Base-by-base conservation (phyloP, 2,113 vertebrate species). In the Amphiprion ocellaris region DNA sequence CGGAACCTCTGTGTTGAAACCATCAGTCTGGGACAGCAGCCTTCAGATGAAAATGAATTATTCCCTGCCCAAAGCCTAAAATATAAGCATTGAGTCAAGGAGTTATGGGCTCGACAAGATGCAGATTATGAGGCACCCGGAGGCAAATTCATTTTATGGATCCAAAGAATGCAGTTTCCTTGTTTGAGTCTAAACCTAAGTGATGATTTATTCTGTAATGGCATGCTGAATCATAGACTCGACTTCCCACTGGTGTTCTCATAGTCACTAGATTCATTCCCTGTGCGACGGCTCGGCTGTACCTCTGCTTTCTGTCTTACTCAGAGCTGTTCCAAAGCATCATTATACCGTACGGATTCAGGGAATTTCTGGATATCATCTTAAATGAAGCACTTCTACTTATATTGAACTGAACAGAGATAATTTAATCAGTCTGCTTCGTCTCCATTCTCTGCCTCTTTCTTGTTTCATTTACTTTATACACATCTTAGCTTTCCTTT, bases 181-280 rank as follows among this genome's bases (percentile, higher is more conserved):
- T 65, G 52, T 69, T 55, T 61, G 44, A 84, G 61, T 63, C 75
- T 52, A 58, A 78, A 47, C 63, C 26, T 28, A 41, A 23, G 53
- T 46, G 77, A 65, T 74, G 77, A 90, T 71, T 63, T 85, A 79
- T 62, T 77, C 66, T 63, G 37, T 60, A 46, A 69, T 71, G 69
- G 61, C 60, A 33, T 49, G 56, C 50, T 64, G 69, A 75, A 70
- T 74, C 81, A 75, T 16, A 55, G 79, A 74, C 72, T 76, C 41
- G 23, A 52, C 54, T 76, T 68, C 61, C 64, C 15, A 14, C 28
- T 53, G 65, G 54, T 60, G 65, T 77, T 74, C 55, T 64, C 46
- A n/a, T 21, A 66, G 52, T 52, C 55, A 47, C 39, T 41, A 63
- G 23, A 77, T 67, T 41, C 9, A 73, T 74, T 64, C 52, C 26